These are phyloP conservation scores for Deilephila porcellus DNA, from an alignment of 2,888 invertebrate genomes.

Conservation along the genomic window DNA sequence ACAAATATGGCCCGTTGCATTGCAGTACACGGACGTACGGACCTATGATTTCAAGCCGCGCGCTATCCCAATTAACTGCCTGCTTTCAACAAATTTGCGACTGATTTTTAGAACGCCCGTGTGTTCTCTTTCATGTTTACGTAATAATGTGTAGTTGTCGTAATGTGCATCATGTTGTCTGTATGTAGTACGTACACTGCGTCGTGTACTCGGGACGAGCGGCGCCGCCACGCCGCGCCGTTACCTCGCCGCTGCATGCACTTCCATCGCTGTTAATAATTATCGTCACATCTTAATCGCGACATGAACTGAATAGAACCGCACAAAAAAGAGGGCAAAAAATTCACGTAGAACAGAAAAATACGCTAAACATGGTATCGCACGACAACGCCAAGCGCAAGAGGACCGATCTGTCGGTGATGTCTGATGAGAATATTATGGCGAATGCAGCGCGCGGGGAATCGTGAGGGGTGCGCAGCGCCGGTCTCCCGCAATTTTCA, in stretches of 20 bases:
- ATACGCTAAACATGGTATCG: too few relatives aligned
- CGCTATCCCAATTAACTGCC: constrained; percentile 10
- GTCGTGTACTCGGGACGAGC: background rate
- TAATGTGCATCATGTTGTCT: constrained; percentile 7
- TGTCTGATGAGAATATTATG: too few relatives aligned
- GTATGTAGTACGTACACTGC: constrained; percentile 10
- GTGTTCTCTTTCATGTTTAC: constrained; percentile 8
- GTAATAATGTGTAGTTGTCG: constrained; percentile 9
- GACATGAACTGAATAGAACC: too few relatives aligned
- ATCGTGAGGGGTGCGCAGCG: background rate
- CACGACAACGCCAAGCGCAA: too few relatives aligned
- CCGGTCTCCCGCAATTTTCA: background rate
- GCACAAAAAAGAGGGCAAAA: too few relatives aligned
- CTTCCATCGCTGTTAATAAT: background rate
- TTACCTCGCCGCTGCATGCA: background rate
- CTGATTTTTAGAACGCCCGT: constrained; percentile 14
- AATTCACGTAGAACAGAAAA: too few relatives aligned
- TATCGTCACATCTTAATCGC: background rate
- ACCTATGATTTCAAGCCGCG: background rate
- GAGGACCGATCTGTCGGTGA: too few relatives aligned
- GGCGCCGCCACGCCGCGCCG: background rate
- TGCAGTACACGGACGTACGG: background rate
- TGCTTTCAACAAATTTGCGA: constrained; percentile 5
- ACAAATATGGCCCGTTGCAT: background rate
- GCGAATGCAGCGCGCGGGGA: too few relatives aligned